A percentile compares a stretch with the other conserved stretches of the same genome.
Conservation (phyloP, 1,140 invertebrate genomes). For the Temnothorax longispinosus region DNA sequence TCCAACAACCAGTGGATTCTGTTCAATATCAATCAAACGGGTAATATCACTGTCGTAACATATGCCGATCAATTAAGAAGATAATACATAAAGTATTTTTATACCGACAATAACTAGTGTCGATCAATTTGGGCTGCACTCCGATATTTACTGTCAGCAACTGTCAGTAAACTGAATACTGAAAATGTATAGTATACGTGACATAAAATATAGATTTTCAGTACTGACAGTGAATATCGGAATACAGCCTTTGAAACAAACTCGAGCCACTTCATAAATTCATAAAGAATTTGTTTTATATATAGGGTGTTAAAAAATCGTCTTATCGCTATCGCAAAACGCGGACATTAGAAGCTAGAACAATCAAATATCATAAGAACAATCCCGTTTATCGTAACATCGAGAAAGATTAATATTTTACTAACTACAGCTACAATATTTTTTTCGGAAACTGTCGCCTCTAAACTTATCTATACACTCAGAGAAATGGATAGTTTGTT, state of each 20-base stretch:
- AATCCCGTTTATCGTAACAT: neutral
- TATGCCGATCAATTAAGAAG: conserved; percentile 42
- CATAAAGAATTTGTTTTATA: neutral
- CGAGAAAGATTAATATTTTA: neutral
- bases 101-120: conserved; percentile 24
- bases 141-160: no score
- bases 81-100: conserved; percentile 33
- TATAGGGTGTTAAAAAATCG: neutral
- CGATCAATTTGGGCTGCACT: conserved; percentile 17
- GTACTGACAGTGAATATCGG: no score
- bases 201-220: no score
- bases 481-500: no score
- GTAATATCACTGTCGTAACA: conserved; percentile 59
- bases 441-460: neutral
- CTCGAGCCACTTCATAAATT: conserved; percentile 26
- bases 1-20: conserved; percentile 68
- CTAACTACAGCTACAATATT: neutral
- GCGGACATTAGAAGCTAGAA: neutral
- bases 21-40: conserved; percentile 71
- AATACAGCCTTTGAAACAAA: neutral
- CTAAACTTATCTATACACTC: neutral
- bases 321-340: no score
- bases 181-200: no score
- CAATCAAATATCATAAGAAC: neutral
- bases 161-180: no score